Evolutionary conservation across 2,113 vertebrate genomes (phyloP).

Genomic region (Serinus canaria): DNA sequence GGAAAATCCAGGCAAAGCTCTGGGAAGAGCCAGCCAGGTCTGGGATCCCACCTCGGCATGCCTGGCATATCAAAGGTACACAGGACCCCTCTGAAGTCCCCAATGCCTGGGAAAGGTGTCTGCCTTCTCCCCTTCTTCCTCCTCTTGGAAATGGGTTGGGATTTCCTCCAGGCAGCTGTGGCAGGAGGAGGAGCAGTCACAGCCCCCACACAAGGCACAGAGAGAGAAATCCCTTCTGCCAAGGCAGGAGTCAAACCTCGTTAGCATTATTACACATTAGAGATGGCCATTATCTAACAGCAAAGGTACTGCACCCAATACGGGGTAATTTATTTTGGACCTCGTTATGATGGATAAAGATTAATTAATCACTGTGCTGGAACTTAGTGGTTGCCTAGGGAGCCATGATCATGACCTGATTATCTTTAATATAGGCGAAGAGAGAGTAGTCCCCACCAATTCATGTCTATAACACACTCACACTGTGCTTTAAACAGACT

Average conservation of each 20-base stretch:
- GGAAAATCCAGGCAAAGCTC: neutral
- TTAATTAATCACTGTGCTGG: constrained; percentile 36
- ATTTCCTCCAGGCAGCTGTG: neutral
- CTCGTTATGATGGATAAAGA: constrained; percentile 35
- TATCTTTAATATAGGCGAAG: constrained; percentile 15
- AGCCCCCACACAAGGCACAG: neutral
- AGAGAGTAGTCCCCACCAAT: neutral
- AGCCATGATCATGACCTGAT: constrained; percentile 38
- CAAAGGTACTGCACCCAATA: constrained; percentile 32
- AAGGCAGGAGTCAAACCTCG: neutral
- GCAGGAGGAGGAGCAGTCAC: neutral
- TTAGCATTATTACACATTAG: constrained; percentile 1
- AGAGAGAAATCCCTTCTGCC: neutral
- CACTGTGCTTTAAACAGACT: neutral
- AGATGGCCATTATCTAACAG: neutral
- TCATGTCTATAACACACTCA: neutral
- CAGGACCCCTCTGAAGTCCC: neutral
- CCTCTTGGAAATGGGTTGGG: accelerated
- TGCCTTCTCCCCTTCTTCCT: neutral
- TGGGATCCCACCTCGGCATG: neutral
- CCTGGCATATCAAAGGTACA: neutral
- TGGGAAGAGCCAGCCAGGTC: neutral
- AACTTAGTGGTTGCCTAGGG: constrained; percentile 48
- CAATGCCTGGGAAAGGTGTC: neutral
- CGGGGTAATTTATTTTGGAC: constrained; percentile 9